These are phyloP conservation scores for Agraylea sexmaculata DNA, from an alignment of 1,140 invertebrate genomes.

Conservation along the genomic window DNA sequence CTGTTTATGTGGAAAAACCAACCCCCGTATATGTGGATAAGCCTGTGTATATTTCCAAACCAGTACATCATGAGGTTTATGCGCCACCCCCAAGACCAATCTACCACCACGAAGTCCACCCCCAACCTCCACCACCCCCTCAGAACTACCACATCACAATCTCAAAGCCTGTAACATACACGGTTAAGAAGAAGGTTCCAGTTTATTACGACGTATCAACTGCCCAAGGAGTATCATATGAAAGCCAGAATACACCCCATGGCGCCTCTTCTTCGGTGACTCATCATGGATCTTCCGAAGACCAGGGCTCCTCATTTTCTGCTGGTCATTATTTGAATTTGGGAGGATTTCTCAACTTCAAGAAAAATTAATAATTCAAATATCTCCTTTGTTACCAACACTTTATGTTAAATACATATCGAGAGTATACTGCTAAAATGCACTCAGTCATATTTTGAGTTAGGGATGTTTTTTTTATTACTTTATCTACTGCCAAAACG, in stretches of 20 bases:
- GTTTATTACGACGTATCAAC: not conserved
- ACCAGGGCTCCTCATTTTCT: too few relatives aligned
- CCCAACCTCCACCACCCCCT: not conserved
- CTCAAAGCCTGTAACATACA: not conserved
- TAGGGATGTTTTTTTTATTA: too few relatives aligned
- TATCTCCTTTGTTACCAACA: too few relatives aligned
- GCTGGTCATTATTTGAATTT: too few relatives aligned
- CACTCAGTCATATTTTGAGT: too few relatives aligned
- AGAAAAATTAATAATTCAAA: too few relatives aligned
- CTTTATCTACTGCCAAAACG: too few relatives aligned
- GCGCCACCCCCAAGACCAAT: not conserved
- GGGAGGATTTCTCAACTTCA: too few relatives aligned
- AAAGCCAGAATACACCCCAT: constrained; percentile 6
- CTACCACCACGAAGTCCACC: too few relatives aligned
- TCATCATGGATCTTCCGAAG: too few relatives aligned
- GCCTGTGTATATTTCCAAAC: not conserved
- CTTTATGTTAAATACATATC: too few relatives aligned
- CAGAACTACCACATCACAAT: not conserved
- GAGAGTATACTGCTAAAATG: too few relatives aligned
- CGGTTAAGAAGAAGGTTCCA: not conserved
- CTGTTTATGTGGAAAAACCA: constrained; percentile 4
- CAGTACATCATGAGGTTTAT: not conserved
- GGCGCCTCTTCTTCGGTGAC: not conserved
- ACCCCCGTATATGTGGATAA: not conserved
- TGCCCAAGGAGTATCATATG: constrained; percentile 5